Evolutionary conservation across 2,113 vertebrate species (phyloP).

Genomic region (Panthera leo): DNA sequence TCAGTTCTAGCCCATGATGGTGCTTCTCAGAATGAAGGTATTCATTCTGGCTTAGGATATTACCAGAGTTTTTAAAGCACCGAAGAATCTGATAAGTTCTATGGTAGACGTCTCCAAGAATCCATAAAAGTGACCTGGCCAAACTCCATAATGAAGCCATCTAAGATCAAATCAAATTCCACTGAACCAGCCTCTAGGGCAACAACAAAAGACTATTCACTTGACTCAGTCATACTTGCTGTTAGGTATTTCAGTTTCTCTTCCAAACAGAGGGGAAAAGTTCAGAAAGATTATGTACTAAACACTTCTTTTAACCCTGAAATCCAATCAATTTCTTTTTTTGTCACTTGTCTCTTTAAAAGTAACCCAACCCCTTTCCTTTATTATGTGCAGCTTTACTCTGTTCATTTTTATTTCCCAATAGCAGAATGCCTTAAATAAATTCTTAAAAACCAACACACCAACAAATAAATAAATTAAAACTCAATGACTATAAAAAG

Average conservation of each 20-base stretch:
- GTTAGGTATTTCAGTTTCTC: slow-evolving; percentile 12
- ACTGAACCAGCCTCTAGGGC: background rate
- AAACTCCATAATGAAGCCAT: background rate
- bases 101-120: slow-evolving; percentile 16
- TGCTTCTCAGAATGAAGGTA: background rate
- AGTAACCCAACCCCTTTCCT: slow-evolving; percentile 50
- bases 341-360: slow-evolving; percentile 58
- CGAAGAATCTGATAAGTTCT: background rate
- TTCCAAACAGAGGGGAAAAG: slow-evolving; percentile 18
- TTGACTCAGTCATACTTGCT: slow-evolving; percentile 22
- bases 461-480: slow-evolving; percentile 84
- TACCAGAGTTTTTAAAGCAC: slow-evolving; percentile 10
- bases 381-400: slow-evolving; percentile 65
- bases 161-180: slow-evolving; percentile 43
- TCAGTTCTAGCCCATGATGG: background rate
- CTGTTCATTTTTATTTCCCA: slow-evolving; percentile 68
- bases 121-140: background rate
- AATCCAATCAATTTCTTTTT: slow-evolving; percentile 35
- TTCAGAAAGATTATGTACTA: slow-evolving; percentile 46
- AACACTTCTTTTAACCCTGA: slow-evolving; percentile 37
- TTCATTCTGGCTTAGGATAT: background rate
- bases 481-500: slow-evolving; percentile 83
- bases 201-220: slow-evolving; percentile 20
- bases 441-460: slow-evolving; percentile 82
- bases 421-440: slow-evolving; percentile 66